Evolutionary conservation across 2,888 invertebrate genomes (phyloP).

Genomic region (Melangyna quadrimaculata): DNA sequence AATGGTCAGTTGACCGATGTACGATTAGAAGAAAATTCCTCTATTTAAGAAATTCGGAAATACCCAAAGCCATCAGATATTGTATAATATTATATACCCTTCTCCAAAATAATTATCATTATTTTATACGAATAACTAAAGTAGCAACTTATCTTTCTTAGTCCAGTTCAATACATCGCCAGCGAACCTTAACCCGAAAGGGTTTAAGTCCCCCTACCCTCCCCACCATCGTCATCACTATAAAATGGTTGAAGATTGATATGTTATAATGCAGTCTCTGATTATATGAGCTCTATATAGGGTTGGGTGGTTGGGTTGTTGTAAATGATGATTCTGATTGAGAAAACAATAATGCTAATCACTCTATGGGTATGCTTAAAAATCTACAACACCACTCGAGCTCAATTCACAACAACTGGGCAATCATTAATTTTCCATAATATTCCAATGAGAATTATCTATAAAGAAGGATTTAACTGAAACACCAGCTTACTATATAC

Average conservation of each 20-base stretch:
- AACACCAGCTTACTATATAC: constrained; percentile 18
- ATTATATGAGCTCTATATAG: too few species aligned
- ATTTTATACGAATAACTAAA: constrained; percentile 70
- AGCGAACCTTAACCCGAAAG: constrained; percentile 17
- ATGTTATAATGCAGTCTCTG: too few species aligned
- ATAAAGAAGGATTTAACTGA: constrained; percentile 72
- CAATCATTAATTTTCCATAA: constrained; percentile 74
- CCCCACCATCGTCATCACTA: too few species aligned
- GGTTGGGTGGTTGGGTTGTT: too few species aligned
- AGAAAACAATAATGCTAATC: constrained; percentile 71
- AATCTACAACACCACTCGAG: constrained; percentile 28
- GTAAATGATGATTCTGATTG: constrained; percentile 64
- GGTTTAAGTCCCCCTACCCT: constrained; percentile 9
- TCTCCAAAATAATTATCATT: constrained; percentile 68
- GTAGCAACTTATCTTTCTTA: constrained; percentile 71
- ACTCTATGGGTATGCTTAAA: constrained; percentile 45
- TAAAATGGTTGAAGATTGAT: constrained; percentile 8
- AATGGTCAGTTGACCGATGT: constrained; percentile 66
- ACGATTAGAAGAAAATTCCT: constrained; percentile 54
- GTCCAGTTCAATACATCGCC: constrained; percentile 64
- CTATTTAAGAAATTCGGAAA: constrained; percentile 6
- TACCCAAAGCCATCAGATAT: not conserved
- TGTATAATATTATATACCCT: constrained; percentile 11
- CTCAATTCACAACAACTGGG: constrained; percentile 44
- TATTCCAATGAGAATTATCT: constrained; percentile 75